Evolutionary conservation across 2,113 vertebrate genomes (phyloP).

Genomic region (Acrocephalus kingi): DNA sequence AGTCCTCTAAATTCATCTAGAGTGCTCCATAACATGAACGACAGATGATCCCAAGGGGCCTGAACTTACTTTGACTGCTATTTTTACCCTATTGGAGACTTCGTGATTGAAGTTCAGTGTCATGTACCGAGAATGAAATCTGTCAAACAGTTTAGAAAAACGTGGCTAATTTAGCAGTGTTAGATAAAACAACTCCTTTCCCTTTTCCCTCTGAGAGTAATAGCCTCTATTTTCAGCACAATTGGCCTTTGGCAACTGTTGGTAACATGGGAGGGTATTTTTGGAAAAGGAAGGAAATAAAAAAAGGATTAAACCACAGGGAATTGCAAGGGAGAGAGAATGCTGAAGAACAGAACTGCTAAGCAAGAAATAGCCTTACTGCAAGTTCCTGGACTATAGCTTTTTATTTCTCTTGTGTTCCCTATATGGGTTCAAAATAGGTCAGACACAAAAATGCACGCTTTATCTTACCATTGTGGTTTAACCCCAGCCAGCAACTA

Average conservation of each 20-base stretch:
- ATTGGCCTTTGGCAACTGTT: conserved; percentile 53
- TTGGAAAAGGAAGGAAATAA: conserved; percentile 49
- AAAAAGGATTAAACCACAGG: conserved; percentile 32
- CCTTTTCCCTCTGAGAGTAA: conserved; percentile 8
- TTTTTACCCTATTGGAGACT: neutral
- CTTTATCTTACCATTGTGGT: neutral
- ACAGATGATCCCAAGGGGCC: neutral
- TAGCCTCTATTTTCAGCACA: conserved; percentile 50
- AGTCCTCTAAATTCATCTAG: neutral
- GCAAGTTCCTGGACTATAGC: neutral
- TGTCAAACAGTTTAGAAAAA: conserved; percentile 48
- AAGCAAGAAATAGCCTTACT: conserved; percentile 17
- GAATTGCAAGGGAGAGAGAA: conserved; percentile 14
- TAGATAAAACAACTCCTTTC: conserved; percentile 16
- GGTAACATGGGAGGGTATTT: conserved; percentile 45
- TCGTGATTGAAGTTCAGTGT: conserved; percentile 14
- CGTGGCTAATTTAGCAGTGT: conserved; percentile 26
- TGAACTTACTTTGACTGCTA: conserved; percentile 17
- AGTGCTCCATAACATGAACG: neutral
- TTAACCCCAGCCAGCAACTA: neutral
- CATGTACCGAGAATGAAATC: conserved; percentile 34
- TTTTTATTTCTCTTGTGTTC: neutral
- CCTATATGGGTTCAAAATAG: neutral
- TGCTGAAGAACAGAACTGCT: neutral
- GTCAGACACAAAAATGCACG: neutral